phyloP scores from a whole-genome alignment of 1,140 invertebrate genomes.

The Orussus abietinus region DNA sequence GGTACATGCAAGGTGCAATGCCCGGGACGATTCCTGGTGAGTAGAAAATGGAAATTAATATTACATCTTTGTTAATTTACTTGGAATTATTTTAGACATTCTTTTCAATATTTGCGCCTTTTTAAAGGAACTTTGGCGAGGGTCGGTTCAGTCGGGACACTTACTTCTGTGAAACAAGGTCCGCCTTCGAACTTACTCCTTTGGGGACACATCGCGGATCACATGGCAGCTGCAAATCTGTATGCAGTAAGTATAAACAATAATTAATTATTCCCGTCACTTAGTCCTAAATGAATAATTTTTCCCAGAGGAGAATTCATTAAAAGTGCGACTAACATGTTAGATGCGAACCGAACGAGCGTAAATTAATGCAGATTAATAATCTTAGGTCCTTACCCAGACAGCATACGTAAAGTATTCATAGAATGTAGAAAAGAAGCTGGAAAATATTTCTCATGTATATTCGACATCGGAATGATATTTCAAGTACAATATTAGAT shows the following conservation, averaged over 20 bases:
- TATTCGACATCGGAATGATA: too few species aligned
- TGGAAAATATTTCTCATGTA: too few species aligned
- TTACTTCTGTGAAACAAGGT: slow-evolving; percentile 58
- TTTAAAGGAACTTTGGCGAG: slow-evolving; percentile 36
- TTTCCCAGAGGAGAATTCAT: too few species aligned
- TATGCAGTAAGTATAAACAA: slow-evolving; percentile 64
- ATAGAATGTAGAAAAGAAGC: too few species aligned
- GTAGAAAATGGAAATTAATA: background rate
- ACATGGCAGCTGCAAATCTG: slow-evolving; percentile 76
- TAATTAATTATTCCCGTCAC: slow-evolving; percentile 9
- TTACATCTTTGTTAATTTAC: slow-evolving; percentile 4
- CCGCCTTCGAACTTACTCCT: slow-evolving; percentile 45
- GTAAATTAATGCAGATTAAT: too few species aligned
- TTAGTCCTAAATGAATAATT: too few species aligned
- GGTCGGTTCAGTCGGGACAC: slow-evolving; percentile 51
- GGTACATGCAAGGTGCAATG: slow-evolving; percentile 71
- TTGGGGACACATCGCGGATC: slow-evolving; percentile 83
- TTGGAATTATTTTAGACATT: background rate
- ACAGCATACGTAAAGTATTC: too few species aligned
- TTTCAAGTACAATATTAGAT: too few species aligned
- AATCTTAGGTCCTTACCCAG: too few species aligned
- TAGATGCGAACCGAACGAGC: too few species aligned
- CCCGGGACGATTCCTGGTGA: slow-evolving; percentile 45
- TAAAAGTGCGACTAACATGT: too few species aligned
- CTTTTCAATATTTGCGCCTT: background rate